Evolutionary conservation across 2,113 vertebrate genomes (phyloP).

Genomic region (Puffinus mauretanicus): DNA sequence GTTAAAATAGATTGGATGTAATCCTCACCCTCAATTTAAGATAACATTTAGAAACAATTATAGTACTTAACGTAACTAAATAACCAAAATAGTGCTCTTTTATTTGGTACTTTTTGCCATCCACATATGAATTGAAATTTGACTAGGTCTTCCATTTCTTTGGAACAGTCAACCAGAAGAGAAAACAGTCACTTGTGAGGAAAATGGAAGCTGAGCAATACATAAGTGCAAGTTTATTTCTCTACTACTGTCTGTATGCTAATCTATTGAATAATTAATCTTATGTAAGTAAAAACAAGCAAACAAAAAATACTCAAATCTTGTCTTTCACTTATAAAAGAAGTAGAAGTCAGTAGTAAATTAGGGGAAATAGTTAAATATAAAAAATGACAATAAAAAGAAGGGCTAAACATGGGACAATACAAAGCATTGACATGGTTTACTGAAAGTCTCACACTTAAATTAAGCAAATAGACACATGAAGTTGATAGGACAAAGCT

Average conservation of each 20-base stretch:
- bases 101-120: neutral
- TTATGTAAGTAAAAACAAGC: neutral
- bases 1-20: neutral
- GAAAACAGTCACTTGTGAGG: neutral
- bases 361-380: neutral
- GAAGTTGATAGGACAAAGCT: neutral
- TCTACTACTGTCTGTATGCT: neutral
- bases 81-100: neutral
- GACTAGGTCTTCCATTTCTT: neutral
- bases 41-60: neutral
- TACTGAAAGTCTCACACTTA: neutral
- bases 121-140: neutral
- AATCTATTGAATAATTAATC: neutral
- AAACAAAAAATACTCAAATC: neutral
- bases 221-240: neutral
- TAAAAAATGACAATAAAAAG: neutral
- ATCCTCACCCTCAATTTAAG: neutral
- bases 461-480: neutral
- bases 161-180: neutral
- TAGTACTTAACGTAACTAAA: neutral
- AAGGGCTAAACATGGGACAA: neutral
- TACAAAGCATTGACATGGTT: neutral
- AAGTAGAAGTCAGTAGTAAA: neutral
- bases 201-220: neutral
- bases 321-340: neutral